Conservation (phyloP, 2,888 invertebrate species). For the Pasiphila rectangulata region DNA sequence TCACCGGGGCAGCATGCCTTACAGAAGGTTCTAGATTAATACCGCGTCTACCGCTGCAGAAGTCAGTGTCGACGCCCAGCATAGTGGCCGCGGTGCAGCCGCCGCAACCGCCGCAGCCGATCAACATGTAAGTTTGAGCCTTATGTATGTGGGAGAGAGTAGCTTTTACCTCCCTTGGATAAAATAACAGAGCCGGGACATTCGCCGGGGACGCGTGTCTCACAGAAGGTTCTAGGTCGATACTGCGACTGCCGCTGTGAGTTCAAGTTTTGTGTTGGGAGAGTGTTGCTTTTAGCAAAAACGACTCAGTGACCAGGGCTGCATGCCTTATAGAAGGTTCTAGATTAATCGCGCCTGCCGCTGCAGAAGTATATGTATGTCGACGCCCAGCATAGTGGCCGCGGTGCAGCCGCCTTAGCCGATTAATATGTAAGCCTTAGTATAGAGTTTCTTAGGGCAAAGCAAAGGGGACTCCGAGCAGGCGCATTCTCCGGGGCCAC, state of each 20-base stretch:
- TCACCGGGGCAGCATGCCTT: constrained; percentile 55
- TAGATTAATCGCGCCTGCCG: too few relatives aligned
- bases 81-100: constrained; percentile 85
- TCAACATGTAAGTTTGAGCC: constrained; percentile 51
- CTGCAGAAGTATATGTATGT: constrained; percentile 94
- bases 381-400: constrained; percentile 93
- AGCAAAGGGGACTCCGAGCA: too few relatives aligned
- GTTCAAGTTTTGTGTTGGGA: too few relatives aligned
- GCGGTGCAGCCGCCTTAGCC: constrained; percentile 66
- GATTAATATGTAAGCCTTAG: too few relatives aligned
- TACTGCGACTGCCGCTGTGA: too few relatives aligned
- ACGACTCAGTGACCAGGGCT: too few relatives aligned
- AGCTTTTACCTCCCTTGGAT: constrained; percentile 26
- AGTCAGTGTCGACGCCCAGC: constrained; percentile 94
- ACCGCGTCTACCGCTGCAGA: constrained; percentile 89
- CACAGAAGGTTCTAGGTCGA: constrained; percentile 53
- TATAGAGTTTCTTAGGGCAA: too few relatives aligned
- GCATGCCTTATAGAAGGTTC: too few relatives aligned
- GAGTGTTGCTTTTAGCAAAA: too few relatives aligned
- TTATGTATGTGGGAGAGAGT: not conserved
- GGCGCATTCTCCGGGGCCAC: too few relatives aligned
- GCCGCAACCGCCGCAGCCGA: constrained; percentile 55
- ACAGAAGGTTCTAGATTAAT: constrained; percentile 54
- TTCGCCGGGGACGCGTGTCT: constrained; percentile 54
- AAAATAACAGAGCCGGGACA: constrained; percentile 53